Evolutionary conservation across 2,113 vertebrate genomes (phyloP).

Genomic region (Regulus satrapa): DNA sequence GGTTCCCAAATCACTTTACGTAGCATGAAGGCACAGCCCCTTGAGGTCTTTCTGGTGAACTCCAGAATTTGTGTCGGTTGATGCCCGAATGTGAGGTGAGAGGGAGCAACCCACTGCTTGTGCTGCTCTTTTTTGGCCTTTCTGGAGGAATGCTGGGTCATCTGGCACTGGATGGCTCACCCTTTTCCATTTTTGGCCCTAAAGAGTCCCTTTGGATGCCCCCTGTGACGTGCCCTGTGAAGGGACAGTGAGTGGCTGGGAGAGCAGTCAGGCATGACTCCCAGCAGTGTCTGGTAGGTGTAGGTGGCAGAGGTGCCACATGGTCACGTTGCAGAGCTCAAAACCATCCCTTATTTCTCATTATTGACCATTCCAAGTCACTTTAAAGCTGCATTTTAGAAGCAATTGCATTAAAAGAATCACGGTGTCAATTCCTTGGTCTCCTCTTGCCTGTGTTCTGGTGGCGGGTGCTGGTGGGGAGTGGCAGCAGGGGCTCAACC

Average conservation of each 20-base stretch:
- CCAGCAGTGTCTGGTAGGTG: fast-evolving
- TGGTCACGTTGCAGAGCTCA: fast-evolving
- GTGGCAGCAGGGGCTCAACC: background rate
- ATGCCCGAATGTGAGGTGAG: background rate
- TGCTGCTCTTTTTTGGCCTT: background rate
- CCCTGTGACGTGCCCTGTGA: fast-evolving
- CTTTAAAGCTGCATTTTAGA: constrained; percentile 27
- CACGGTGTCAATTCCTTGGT: background rate
- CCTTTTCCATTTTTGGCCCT: background rate
- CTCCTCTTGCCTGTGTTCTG: background rate
- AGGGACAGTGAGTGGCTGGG: background rate
- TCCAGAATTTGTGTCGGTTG: background rate
- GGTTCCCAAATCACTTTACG: background rate
- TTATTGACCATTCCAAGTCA: background rate
- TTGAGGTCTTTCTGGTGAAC: background rate
- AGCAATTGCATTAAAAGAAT: constrained; percentile 42
- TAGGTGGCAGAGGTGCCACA: background rate
- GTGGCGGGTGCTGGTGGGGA: fast-evolving
- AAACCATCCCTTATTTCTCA: background rate
- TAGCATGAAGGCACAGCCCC: constrained; percentile 31
- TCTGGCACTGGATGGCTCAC: fast-evolving
- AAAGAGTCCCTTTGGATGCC: background rate
- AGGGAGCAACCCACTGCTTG: background rate
- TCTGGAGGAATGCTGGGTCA: fast-evolving
- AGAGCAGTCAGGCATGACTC: fast-evolving